phyloP scores from a whole-genome alignment of 2,797 vertebrate species.

The Girardinus metallicus region DNA sequence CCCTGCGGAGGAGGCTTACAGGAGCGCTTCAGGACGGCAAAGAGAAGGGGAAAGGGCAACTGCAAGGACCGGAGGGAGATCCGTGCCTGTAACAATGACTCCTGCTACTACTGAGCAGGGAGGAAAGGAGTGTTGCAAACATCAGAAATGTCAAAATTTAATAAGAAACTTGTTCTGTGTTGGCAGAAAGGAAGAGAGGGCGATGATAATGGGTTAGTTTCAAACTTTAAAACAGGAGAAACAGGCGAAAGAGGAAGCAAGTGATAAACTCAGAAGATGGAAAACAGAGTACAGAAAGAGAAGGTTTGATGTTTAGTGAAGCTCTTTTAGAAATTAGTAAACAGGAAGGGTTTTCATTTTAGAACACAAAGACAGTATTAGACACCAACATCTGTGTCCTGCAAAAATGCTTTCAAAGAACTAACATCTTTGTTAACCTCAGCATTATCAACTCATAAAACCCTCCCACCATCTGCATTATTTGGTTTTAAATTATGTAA shows the following conservation, averaged over 20 bases:
- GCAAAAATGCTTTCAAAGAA: slow-evolving; percentile 35
- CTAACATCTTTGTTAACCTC: neutral
- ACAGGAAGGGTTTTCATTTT: slow-evolving; percentile 51
- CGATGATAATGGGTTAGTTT: slow-evolving; percentile 7
- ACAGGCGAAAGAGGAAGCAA: neutral
- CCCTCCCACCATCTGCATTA: neutral
- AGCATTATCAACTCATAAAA: neutral
- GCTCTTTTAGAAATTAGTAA: slow-evolving; percentile 61
- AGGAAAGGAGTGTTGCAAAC: neutral
- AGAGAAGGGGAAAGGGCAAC: slow-evolving; percentile 87
- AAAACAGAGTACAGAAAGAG: neutral
- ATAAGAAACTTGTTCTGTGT: slow-evolving; percentile 11
- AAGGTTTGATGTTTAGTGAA: slow-evolving; percentile 53
- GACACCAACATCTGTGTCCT: slow-evolving; percentile 44
- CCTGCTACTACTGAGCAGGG: slow-evolving; percentile 79
- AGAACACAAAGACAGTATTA: slow-evolving; percentile 43
- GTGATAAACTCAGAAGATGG: neutral
- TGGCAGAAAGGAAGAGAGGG: neutral
- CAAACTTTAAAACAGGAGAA: neutral
- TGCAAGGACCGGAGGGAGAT: slow-evolving; percentile 93
- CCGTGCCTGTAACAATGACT: slow-evolving; percentile 90
- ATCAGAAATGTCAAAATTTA: slow-evolving; percentile 15
- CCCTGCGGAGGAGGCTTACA: slow-evolving; percentile 91
- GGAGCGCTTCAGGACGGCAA: slow-evolving; percentile 88
- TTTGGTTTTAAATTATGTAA: neutral